Evolutionary conservation across 2,888 invertebrate genomes (phyloP).

Genomic region (Cephus spinipes): DNA sequence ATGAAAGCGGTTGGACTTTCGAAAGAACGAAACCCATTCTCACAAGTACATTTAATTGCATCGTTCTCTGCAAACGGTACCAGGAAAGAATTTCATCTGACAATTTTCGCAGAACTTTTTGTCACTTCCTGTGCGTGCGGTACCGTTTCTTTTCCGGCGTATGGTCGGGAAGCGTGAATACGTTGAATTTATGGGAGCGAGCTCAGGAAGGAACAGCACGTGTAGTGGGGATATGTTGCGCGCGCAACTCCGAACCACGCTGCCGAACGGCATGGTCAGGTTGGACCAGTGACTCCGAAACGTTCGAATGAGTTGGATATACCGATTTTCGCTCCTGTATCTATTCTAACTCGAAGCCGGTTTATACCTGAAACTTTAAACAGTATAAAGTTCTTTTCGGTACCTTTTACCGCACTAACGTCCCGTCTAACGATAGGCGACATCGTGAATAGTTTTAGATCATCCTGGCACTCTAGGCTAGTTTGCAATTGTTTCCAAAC

Average conservation of each 20-base stretch:
- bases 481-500: not conserved
- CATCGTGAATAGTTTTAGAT: not conserved
- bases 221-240: conserved; percentile 38
- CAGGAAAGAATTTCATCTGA: not conserved
- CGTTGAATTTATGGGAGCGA: not conserved
- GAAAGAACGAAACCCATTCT: not conserved
- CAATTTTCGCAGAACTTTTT: not conserved
- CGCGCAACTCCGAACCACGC: conserved; percentile 57
- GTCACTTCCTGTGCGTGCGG: conserved; percentile 12
- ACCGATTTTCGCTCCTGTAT: not conserved
- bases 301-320: conserved; percentile 35
- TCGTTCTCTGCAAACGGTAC: not conserved
- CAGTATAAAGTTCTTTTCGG: not conserved
- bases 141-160: conserved; percentile 45
- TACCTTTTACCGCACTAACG: not conserved
- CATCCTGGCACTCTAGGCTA: not conserved
- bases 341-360: not conserved
- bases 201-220: not conserved
- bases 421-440: not conserved
- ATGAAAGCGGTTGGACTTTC: not conserved
- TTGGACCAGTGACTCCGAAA: conserved; percentile 54
- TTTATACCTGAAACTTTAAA: not conserved
- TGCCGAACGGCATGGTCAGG: conserved; percentile 32
- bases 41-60: not conserved
- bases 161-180: conserved; percentile 8